These are phyloP conservation scores for Chelonia mydas DNA, from an alignment of 2,797 vertebrate genomes.

Conservation along the genomic window DNA sequence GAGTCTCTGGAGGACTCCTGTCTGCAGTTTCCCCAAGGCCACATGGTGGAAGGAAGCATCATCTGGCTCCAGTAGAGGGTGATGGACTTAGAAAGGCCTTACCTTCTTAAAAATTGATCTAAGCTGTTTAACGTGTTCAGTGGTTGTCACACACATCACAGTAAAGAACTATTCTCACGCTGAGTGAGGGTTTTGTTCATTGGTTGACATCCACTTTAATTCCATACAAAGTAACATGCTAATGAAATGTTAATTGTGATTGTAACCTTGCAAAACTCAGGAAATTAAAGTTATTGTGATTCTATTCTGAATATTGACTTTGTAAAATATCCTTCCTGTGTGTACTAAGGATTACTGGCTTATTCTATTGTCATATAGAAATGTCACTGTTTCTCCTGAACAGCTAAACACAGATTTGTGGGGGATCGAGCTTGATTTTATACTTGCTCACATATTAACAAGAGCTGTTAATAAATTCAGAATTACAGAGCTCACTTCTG, in stretches of 20 bases:
- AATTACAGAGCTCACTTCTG: neutral
- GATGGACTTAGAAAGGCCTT: neutral
- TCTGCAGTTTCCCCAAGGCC: neutral
- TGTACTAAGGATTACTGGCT: neutral
- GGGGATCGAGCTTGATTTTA: neutral
- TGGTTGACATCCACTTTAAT: neutral
- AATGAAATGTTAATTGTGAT: neutral
- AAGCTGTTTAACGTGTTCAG: neutral
- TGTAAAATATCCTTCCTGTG: neutral
- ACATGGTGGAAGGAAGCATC: neutral
- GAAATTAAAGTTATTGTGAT: neutral
- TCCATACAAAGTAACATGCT: neutral
- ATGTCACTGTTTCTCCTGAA: neutral
- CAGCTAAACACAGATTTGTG: neutral
- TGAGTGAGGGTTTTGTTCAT: neutral
- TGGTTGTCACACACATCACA: neutral
- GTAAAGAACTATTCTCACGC: neutral
- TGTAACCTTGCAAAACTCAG: neutral
- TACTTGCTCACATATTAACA: neutral
- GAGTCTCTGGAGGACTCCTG: neutral
- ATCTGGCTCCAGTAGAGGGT: neutral
- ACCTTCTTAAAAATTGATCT: neutral
- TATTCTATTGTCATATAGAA: neutral
- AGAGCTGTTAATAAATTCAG: neutral
- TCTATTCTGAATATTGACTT: neutral